Percentiles rank a stretch among this genome's conserved stretches.
These are phyloP conservation scores for Drosophila ogumai DNA, from an alignment of 1,140 invertebrate species.

Conservation along the genomic window DNA sequence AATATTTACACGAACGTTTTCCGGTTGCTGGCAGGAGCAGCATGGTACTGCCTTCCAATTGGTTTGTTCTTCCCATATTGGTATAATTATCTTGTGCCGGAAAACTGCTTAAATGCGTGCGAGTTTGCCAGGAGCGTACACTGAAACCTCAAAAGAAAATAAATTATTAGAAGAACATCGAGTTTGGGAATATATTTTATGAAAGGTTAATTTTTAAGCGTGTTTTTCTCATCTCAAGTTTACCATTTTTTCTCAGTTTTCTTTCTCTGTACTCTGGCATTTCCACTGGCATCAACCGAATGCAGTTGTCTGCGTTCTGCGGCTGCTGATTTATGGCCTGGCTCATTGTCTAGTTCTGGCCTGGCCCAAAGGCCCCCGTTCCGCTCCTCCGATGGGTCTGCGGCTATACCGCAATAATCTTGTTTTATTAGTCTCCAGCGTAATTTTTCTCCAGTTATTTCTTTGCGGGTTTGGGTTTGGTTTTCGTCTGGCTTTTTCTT, in stretches of 20 bases:
- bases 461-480: slow-evolving; percentile 26
- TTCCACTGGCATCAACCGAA: slow-evolving; percentile 22
- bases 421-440: slow-evolving; percentile 77
- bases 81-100: slow-evolving; percentile 44
- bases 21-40: slow-evolving; percentile 7
- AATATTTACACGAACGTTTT: slow-evolving; percentile 43
- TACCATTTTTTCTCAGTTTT: background rate
- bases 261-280: background rate
- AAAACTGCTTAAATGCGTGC: slow-evolving; percentile 40
- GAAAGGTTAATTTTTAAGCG: background rate
- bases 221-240: background rate
- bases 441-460: slow-evolving; percentile 71
- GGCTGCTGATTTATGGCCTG: slow-evolving; percentile 62
- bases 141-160: background rate
- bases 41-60: slow-evolving; percentile 8
- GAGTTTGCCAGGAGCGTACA: slow-evolving; percentile 4
- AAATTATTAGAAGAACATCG: too few relatives aligned
- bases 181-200: background rate
- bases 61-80: slow-evolving; percentile 31
- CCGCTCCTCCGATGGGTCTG: slow-evolving; percentile 47
- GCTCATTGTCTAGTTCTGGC: slow-evolving; percentile 62
- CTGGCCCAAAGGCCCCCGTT: background rate
- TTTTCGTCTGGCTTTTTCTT: slow-evolving; percentile 23
- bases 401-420: slow-evolving; percentile 74
- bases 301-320: slow-evolving; percentile 53